These are phyloP conservation scores for Zapornia atra DNA, from an alignment of 2,113 vertebrate species.

Conservation along the genomic window DNA sequence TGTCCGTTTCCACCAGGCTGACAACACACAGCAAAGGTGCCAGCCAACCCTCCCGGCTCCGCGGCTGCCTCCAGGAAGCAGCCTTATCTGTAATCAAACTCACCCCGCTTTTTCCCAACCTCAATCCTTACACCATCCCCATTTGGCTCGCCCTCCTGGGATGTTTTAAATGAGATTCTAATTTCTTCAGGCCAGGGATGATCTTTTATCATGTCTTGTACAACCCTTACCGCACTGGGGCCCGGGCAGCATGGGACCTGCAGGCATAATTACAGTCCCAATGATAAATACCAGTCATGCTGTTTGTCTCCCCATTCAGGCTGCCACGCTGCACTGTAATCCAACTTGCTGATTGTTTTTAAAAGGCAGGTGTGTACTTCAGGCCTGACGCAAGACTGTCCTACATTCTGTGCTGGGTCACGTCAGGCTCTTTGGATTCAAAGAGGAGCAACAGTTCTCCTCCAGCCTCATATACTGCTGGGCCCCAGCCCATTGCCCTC, in stretches of 20 bases:
- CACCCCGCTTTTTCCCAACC: not conserved
- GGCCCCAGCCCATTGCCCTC: not conserved
- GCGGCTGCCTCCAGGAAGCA: not conserved
- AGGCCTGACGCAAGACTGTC: not conserved
- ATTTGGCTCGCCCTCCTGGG: constrained; percentile 1
- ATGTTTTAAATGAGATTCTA: constrained; percentile 25
- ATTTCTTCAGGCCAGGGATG: constrained; percentile 30
- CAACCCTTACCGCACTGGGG: not conserved
- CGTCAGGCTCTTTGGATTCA: not conserved
- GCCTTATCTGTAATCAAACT: constrained; percentile 20
- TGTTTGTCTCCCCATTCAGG: not conserved
- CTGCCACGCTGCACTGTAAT: not conserved
- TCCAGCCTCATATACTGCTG: not conserved
- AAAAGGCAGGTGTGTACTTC: not conserved
- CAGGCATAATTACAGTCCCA: constrained; percentile 31
- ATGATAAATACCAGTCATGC: not conserved
- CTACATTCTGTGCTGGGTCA: constrained; percentile 21
- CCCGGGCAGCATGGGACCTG: constrained; percentile 18
- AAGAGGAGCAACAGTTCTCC: not conserved
- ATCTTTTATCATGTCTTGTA: not conserved
- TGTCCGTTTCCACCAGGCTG: not conserved
- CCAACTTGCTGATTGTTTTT: constrained; percentile 22
- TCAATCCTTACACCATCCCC: not conserved
- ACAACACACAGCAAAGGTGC: not conserved
- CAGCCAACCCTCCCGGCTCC: not conserved